Base-by-base conservation (phyloP, 2,888 invertebrate genomes). In the Dendrolimus houi region DNA sequence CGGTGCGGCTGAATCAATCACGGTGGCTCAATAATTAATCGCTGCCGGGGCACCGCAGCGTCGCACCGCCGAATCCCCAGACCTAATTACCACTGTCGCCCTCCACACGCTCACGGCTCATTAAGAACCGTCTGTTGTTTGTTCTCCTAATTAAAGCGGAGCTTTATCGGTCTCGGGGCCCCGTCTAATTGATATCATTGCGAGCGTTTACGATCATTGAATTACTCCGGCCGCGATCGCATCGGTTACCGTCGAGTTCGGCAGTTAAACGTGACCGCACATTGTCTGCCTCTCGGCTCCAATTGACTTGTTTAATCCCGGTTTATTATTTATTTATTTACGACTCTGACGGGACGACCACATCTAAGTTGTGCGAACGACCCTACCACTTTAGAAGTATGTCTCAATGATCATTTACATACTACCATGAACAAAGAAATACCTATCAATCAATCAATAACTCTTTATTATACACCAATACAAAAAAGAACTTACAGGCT, bases 181-280 rank as follows among this genome's bases (percentile, higher is more conserved):
- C 72, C 81, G 80, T 87, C 88, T 89, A 89, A 89, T 89, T 89
- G 89, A 87, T 88, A 89, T 87, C 88, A 87, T 87, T 87, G 88
- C 81, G 75, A 83, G 79, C 85, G 84, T 89, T 89, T 88, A 89
- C 89, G 89, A 89, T 87, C 87, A 84, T 82, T 85, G 86, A 87
- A 85, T 87, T 87, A 88, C 86, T 80, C 70, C 77, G 78, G 83
- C 81, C 82, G 77, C 83, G 83, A 82, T 84, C 9, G 47, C 47
- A 47, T 47, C 81, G 83, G 80, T 77, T 81, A 79, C 81, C 82
- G 81, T 68, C 82, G 82, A 78, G 79, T 75, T 79, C 75, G 80
- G 82, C 77, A 81, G 83, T 85, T 85, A 85, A 83, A 83, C 83
- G 79, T 85, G 85, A 87, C 89, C 89, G 87, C 88, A 87, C 79